Evolutionary conservation across 2,113 vertebrate genomes (phyloP).

Genomic region (Noturus placidus): DNA sequence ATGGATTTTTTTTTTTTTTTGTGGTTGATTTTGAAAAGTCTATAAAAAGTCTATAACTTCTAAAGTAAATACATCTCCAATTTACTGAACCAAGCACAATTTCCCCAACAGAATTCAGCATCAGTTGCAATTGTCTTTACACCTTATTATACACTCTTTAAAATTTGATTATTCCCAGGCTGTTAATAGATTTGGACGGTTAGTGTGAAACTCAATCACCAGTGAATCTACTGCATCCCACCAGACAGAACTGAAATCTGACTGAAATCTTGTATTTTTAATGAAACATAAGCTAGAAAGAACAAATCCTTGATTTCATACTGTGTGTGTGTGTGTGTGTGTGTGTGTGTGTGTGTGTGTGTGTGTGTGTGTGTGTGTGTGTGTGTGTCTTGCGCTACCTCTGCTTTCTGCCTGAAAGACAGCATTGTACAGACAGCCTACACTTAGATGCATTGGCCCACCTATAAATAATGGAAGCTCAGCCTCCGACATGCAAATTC

Average conservation of each 20-base stretch:
- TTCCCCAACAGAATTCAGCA: background rate
- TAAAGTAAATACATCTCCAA: background rate
- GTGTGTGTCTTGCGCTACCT: background rate
- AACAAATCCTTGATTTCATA: background rate
- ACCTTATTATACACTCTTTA: background rate
- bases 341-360: conserved; percentile 13
- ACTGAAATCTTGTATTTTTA: background rate
- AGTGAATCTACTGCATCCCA: background rate
- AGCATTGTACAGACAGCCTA: conserved; percentile 10
- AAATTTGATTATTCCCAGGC: background rate
- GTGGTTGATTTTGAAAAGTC: conserved; percentile 3
- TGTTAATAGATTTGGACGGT: background rate
- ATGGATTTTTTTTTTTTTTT: conserved; percentile 18
- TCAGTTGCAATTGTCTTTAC: background rate
- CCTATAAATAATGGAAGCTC: conserved; percentile 47
- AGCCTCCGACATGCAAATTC: conserved; percentile 50
- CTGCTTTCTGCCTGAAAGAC: background rate
- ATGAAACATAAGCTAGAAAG: background rate
- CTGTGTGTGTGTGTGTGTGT: conserved; percentile 18
- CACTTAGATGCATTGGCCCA: conserved; percentile 25
- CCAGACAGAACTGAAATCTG: background rate
- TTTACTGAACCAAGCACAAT: conserved; percentile 1
- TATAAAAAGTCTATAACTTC: background rate
- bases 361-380: conserved; percentile 19
- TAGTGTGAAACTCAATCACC: background rate